A percentile compares a stretch with the other conserved stretches of the same genome.
These are phyloP conservation scores for Hemicordylus capensis DNA, from an alignment of 2,113 vertebrate species.

Conservation along the genomic window DNA sequence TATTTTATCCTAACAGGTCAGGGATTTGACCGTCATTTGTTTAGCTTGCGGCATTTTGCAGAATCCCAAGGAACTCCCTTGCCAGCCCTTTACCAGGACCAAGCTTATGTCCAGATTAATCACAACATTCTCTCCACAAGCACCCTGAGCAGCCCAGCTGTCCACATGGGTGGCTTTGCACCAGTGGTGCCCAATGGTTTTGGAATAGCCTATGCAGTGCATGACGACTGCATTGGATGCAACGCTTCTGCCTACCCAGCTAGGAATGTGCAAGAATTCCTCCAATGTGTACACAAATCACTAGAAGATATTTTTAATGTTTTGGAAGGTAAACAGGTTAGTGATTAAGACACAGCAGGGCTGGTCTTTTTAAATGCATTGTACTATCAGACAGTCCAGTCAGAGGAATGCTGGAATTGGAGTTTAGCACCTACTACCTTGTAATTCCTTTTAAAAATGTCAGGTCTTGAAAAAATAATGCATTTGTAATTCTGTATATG, in stretches of 20 bases:
- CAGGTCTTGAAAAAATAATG: background rate
- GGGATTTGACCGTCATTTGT: slow-evolving; percentile 96
- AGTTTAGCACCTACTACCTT: background rate
- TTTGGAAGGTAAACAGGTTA: slow-evolving; percentile 84
- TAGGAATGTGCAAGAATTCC: slow-evolving; percentile 86
- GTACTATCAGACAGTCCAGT: background rate
- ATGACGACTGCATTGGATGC: slow-evolving; percentile 91
- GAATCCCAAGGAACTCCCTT: slow-evolving; percentile 73
- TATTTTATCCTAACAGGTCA: slow-evolving; percentile 81
- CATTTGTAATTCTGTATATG: background rate
- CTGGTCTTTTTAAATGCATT: background rate
- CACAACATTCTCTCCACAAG: slow-evolving; percentile 97
- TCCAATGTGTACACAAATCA: slow-evolving; percentile 87
- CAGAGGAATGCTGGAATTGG: background rate
- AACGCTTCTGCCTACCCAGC: slow-evolving; percentile 88
- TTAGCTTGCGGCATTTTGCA: slow-evolving; percentile 84
- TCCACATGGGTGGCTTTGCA: slow-evolving; percentile 89
- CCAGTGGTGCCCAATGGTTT: slow-evolving; percentile 94
- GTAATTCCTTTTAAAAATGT: background rate
- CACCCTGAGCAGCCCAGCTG: slow-evolving; percentile 87
- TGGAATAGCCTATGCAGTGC: slow-evolving; percentile 88
- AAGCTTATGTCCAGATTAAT: slow-evolving; percentile 87
- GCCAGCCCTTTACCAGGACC: slow-evolving; percentile 86
- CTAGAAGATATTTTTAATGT: slow-evolving; percentile 91
- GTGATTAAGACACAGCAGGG: slow-evolving; percentile 59